A percentile compares a stretch with the other conserved stretches of the same genome.
Evolutionary conservation across 2,797 vertebrate species (phyloP).

Genomic region (Gymnothorax reevesii): DNA sequence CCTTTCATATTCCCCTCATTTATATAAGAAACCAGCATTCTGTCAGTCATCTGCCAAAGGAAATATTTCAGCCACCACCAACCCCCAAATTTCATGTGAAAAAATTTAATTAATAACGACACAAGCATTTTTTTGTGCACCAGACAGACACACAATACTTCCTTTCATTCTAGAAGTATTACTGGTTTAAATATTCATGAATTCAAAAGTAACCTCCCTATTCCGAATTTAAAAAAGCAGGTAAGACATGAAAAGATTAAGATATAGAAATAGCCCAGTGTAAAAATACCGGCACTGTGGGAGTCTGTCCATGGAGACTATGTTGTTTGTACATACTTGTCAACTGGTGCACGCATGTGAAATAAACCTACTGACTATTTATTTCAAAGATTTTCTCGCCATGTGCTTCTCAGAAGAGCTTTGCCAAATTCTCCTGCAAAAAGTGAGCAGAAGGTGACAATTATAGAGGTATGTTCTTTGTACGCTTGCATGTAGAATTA

Average conservation of each 20-base stretch:
- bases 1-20: conserved; percentile 47
- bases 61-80: conserved; percentile 7
- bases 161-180: neutral
- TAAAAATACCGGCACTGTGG: neutral
- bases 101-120: conserved; percentile 24
- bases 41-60: conserved; percentile 40
- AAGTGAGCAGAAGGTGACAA: conserved; percentile 53
- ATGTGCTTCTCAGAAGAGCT: neutral
- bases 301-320: neutral
- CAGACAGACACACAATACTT: neutral
- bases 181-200: neutral
- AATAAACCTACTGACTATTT: neutral
- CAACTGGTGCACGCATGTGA: neutral
- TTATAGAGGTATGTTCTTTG: no score
- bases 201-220: neutral
- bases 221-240: neutral
- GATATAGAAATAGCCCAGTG: neutral
- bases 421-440: conserved; percentile 15
- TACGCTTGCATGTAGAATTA: neutral
- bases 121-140: neutral
- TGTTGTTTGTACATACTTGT: neutral
- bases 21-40: conserved; percentile 44
- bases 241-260: neutral
- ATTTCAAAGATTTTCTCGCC: no score
- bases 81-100: conserved; percentile 27